Evolutionary conservation across 1,140 invertebrate genomes (phyloP), one percentile per base, ranked within the genome.

Genomic region (Dufourea novaeangliae): DNA sequence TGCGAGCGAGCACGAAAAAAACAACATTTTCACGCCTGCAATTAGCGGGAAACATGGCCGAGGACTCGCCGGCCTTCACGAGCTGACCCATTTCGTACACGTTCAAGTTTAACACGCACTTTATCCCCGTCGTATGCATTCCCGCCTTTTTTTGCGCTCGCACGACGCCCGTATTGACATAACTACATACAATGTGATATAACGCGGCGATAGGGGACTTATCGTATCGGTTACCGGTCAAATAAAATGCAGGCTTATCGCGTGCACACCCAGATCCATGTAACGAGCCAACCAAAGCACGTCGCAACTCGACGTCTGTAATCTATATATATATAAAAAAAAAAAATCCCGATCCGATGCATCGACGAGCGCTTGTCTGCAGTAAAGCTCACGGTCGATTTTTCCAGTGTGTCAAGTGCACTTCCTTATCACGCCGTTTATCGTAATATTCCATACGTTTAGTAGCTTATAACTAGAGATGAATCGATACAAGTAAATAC

Each of bases 161-260:
- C 39, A 27, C 37, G 44, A 22, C 20, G 57, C 27, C 39, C 54
- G 39, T 32, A 22, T 57, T 22, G 67, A 69, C 54, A 69, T 57
- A 59, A 44, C 56, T 14, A 46, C n/a, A n/a, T n/a, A n/a, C n/a
- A n/a, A n/a, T n/a, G 29, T 1, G 69, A 71, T 50, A 62, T 3
- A 62, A 46, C 56, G 25, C 12, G 17, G 14, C n/a, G 69, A 71
- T 71, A 62, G n/a, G 39, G 39, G 56, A 32, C 11, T 62, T 71
- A 71, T 62, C 39, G 56, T 46, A 34, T 62, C 69, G 12, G 29
- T 71, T 44, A 44, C 69, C 56, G 39, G 12, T 46, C 37, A 34
- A 71, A 71, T 39, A 59, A 32, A 71, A 57, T 32, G 68, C 25
- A 71, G 27, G 56, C 39, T 71, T 71, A 71, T 71, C 69, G 56